phyloP scores from a whole-genome alignment of 2,797 vertebrate species.

The Ciconia nigra region DNA sequence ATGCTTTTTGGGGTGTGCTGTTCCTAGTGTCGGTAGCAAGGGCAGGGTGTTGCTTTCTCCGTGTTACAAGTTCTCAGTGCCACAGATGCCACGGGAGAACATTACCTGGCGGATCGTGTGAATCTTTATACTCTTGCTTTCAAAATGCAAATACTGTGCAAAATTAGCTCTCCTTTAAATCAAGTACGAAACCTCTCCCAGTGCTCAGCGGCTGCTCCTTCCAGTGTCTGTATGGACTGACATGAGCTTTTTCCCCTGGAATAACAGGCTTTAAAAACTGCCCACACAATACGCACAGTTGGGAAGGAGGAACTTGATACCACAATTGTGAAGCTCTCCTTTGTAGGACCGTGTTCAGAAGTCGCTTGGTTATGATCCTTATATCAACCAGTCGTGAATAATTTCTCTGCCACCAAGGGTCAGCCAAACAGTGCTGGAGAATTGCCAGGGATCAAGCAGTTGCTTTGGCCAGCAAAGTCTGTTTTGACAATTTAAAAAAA shows the following conservation, averaged over 20 bases:
- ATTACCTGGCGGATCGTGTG: neutral
- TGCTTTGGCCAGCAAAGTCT: neutral
- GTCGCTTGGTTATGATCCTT: neutral
- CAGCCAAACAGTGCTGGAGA: neutral
- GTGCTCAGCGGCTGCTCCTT: neutral
- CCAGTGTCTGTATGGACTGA: neutral
- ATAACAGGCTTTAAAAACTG: neutral
- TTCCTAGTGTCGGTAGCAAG: neutral
- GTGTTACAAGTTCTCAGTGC: rapidly evolving
- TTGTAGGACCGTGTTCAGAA: neutral
- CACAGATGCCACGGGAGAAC: neutral
- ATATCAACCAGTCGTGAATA: neutral
- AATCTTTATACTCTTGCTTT: neutral
- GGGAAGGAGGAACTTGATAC: neutral
- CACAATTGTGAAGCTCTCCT: neutral
- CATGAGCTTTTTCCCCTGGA: neutral
- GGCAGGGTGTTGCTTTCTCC: neutral
- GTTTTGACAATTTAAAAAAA: neutral
- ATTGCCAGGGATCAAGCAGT: neutral
- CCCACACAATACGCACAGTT: rapidly evolving
- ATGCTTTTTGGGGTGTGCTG: neutral
- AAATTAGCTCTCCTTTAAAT: neutral
- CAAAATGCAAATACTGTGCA: neutral
- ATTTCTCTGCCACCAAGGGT: neutral
- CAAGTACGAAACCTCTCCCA: rapidly evolving